Evolutionary conservation across 2,888 invertebrate genomes (phyloP), one percentile per base, ranked within the genome.

Genomic region (Eilema caniola): DNA sequence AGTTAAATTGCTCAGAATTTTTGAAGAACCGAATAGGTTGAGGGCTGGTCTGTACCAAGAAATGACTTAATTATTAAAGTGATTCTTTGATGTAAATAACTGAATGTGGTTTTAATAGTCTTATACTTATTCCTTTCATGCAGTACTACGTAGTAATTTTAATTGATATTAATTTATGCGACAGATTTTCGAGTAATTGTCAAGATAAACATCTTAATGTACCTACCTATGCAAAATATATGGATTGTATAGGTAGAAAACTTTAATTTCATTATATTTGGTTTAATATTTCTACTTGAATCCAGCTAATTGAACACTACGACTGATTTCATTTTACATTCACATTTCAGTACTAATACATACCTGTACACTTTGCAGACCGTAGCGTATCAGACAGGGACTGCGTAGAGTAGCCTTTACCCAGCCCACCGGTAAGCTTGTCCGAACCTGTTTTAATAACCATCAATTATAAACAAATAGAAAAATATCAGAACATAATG

Each of bases 321-420:
- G 2, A 25, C 25, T n/a, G 7, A 14, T 20, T 25, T 28, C 10
- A n/a, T n/a, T n/a, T n/a, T n/a, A n/a, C n/a, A n/a, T n/a, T n/a
- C n/a, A n/a, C n/a, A n/a, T n/a, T n/a, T n/a, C 25, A 20, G n/a
- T 53, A 20, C 11, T n/a, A n/a, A 5, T 25, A 87, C 93, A 90
- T 71, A 95, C 95, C 95, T 92, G 95, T 80, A 86, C 95, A 95
- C 89, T 95, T 95, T 20, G 92, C 86, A 66, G 91, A 90, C 53
- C 95, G 90, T n/a, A 95, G 89, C 16, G 94, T 89, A 73, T 95
- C 95, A n/a, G 95, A 90, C 67, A 95, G 89, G 24, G 91, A 88
- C 0, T 92, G 88, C 12, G 95, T 89, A 20, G 93, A 87, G 85
- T 95, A 95, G n/a, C 93, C 92, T 81, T 95, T 95, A 71, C 89